These are phyloP conservation scores for Microctenopoma stevenorrisi DNA, from an alignment of 2,797 vertebrate genomes.

Conservation along the genomic window DNA sequence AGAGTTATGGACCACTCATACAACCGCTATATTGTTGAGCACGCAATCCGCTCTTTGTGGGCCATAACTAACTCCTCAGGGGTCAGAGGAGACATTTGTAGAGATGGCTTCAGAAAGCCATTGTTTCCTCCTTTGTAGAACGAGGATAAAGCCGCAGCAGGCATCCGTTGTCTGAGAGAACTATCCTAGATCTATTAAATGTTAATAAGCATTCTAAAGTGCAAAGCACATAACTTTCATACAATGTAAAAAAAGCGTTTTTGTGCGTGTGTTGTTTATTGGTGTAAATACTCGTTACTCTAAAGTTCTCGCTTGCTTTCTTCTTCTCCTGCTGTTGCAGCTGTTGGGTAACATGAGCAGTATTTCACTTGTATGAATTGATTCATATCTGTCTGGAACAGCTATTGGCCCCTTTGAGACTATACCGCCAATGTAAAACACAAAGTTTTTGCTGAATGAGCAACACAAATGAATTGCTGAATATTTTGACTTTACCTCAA, in stretches of 20 bases:
- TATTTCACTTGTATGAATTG: constrained; percentile 54
- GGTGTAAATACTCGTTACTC: constrained; percentile 9
- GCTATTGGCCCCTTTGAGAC: constrained; percentile 57
- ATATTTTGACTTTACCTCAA: constrained; percentile 58
- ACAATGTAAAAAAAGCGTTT: constrained; percentile 33
- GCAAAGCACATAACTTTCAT: constrained; percentile 63
- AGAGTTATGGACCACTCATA: constrained; percentile 60
- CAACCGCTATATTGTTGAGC: constrained; percentile 43
- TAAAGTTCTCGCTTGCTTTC: constrained; percentile 17
- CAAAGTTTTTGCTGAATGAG: constrained; percentile 61
- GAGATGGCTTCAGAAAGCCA: constrained; percentile 54
- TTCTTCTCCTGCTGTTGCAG: constrained; percentile 9
- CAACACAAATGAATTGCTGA: constrained; percentile 68
- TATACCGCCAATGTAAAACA: constrained; percentile 56
- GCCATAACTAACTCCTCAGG: constrained; percentile 69
- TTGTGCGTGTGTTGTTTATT: constrained; percentile 39
- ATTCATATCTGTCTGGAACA: constrained; percentile 60
- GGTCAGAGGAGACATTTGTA: constrained; percentile 61
- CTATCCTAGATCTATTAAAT: constrained; percentile 73
- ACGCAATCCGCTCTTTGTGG: constrained; percentile 40
- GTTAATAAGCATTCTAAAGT: constrained; percentile 74
- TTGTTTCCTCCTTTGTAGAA: constrained; percentile 50
- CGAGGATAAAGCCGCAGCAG: constrained; percentile 12
- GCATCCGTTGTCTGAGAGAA: constrained; percentile 66
- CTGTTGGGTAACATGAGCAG: constrained; percentile 46